Percentiles rank a stretch among this genome's conserved stretches.
Conservation (phyloP, 2,113 vertebrate species). For the Meleagris gallopavo region DNA sequence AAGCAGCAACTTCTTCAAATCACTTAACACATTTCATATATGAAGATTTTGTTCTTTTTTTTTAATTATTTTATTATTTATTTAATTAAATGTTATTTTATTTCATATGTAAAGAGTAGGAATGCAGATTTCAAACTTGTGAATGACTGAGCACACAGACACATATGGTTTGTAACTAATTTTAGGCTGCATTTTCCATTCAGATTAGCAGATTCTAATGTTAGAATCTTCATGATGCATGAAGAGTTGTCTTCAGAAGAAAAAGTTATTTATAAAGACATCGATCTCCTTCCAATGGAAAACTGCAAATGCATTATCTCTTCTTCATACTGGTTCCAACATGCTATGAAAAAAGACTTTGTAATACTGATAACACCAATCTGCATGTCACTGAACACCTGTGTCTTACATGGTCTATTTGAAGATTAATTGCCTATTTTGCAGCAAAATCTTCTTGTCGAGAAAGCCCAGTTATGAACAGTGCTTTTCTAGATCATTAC, state of each 20-base stretch:
- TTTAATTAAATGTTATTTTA: slow-evolving; percentile 10
- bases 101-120: background rate
- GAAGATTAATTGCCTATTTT: slow-evolving; percentile 57
- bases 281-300: background rate
- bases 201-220: slow-evolving; percentile 41
- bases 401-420: slow-evolving; percentile 35
- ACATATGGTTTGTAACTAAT: slow-evolving; percentile 21
- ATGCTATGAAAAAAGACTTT: slow-evolving; percentile 28
- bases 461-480: background rate
- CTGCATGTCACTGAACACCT: background rate
- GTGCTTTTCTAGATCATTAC: slow-evolving; percentile 29
- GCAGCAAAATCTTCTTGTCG: background rate
- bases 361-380: background rate
- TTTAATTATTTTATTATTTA: background rate
- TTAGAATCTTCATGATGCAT: background rate
- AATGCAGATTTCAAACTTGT: background rate
- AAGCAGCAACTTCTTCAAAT: background rate
- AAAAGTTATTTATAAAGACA: slow-evolving; percentile 24
- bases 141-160: slow-evolving; percentile 1
- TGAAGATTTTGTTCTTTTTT: background rate
- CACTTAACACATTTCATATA: background rate
- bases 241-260: slow-evolving; percentile 5
- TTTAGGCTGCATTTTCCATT: slow-evolving; percentile 22
- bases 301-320: slow-evolving; percentile 13
- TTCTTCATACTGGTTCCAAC: background rate